These are phyloP conservation scores for Linepithema humile DNA, from an alignment of 1,140 invertebrate species.

Conservation along the genomic window DNA sequence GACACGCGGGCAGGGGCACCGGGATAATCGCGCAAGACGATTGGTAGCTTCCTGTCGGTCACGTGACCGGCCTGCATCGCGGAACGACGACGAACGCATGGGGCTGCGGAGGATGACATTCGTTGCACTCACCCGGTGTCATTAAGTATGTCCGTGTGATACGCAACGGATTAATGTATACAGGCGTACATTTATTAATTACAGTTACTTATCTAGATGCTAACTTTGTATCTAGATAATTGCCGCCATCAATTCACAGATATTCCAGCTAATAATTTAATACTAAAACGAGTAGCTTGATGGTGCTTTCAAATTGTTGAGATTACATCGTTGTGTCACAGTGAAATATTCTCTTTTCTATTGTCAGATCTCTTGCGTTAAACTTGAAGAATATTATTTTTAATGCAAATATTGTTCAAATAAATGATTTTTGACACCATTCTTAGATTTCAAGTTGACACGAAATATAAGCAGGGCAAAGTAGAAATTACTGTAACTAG, in stretches of 20 bases:
- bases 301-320: neutral
- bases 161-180: constrained; percentile 57
- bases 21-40: constrained; percentile 84
- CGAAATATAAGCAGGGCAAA: constrained; percentile 9
- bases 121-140: constrained; percentile 75
- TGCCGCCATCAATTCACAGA: neutral
- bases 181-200: constrained; percentile 63
- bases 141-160: constrained; percentile 63
- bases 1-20: constrained; percentile 64
- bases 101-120: constrained; percentile 75
- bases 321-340: neutral
- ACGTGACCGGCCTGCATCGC: constrained; percentile 80
- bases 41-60: constrained; percentile 84
- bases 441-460: constrained; percentile 2
- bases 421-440: neutral
- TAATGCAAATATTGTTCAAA: neutral
- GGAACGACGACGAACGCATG: constrained; percentile 61
- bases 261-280: neutral
- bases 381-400: neutral
- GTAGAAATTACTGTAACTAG: constrained; percentile 27
- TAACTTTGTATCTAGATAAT: neutral
- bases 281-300: neutral
- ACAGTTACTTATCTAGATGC: constrained; percentile 28
- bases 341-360: neutral
- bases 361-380: neutral